These are phyloP conservation scores for Pipra filicauda DNA, from an alignment of 2,113 vertebrate genomes.

Conservation along the genomic window DNA sequence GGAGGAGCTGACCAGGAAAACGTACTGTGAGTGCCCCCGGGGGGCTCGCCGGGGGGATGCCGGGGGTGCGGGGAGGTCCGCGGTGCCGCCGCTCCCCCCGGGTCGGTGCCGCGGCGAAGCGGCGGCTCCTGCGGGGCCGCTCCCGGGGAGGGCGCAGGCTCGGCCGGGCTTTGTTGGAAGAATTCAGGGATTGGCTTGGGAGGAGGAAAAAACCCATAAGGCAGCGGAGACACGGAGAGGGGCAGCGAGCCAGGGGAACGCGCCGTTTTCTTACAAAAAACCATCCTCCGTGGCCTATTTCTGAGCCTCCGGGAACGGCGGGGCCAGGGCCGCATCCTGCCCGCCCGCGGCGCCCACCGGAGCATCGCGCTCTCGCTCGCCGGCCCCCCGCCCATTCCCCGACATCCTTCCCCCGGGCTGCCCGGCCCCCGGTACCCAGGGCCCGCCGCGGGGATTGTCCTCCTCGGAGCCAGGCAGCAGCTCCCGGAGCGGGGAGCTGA, in stretches of 20 bases:
- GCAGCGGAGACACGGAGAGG: background rate
- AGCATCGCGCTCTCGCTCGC: background rate
- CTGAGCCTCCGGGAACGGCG: background rate
- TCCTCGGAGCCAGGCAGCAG: background rate
- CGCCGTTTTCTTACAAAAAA: background rate
- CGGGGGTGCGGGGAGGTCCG: background rate
- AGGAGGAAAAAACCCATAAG: background rate
- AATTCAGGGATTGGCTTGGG: background rate
- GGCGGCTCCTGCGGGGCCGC: background rate
- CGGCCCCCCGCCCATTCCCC: background rate
- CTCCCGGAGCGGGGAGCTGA: background rate
- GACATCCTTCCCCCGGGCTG: background rate
- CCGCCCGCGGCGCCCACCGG: background rate
- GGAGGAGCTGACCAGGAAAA: slow-evolving; percentile 92
- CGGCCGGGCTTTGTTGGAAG: slow-evolving; percentile 36
- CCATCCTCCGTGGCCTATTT: background rate
- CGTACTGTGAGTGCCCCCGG: slow-evolving; percentile 86
- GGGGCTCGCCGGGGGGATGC: background rate
- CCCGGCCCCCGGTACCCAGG: background rate
- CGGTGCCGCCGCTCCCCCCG: background rate
- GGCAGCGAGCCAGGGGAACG: background rate
- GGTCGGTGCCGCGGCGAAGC: background rate
- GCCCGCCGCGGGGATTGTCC: background rate
- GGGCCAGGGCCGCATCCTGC: background rate
- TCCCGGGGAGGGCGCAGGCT: background rate